Evolutionary conservation across 2,113 vertebrate species (phyloP), one percentile per base, ranked within the genome.

Genomic region (Chauna torquata): DNA sequence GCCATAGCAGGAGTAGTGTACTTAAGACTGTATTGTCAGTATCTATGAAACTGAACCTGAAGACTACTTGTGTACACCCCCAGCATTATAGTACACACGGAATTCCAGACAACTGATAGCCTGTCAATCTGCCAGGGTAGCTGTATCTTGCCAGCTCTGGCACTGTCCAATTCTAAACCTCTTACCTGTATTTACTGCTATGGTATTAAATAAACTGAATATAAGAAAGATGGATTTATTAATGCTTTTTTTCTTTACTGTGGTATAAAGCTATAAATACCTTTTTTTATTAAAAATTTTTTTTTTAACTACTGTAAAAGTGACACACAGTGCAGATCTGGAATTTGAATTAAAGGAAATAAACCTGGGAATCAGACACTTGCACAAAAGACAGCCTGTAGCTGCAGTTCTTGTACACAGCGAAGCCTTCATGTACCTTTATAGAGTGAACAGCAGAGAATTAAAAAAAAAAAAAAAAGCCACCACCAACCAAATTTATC

Each of bases 191-290:
- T 66, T 91, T 91, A 87, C 78, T 91, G 54, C 42, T 72, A 22
- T 70, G 28, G 2, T 87, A 62, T 88, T 77, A 91, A 97, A 97
- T 95, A 96, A 97, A 92, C 54, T 94, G 83, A 75, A 74, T 85
- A 23, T 15, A 58, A 92, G 34, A 36, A 58, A 92, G 34, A 36
- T 25, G 24, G 30, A 59, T 61, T 9, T 44, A 22, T 38, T 75
- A 13, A 42, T 75, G 45, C 3, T 57, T 11, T 9, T 14, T 6
- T 9, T 9, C 8, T 84, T 76, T 57, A 40, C 24, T 69, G 16
- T 80, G 19, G 4, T 70, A 28, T 71, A 80, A 92, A 64, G 57
- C n/a, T 59, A n/a, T 20, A 64, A 44, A 25, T 1, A 11, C 20
- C 22, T 79, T 38, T 24, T 36, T 59, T 59, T 18, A 52, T 42